Percentiles rank a stretch among this genome's conserved stretches.
Evolutionary conservation across 2,113 vertebrate species (phyloP).

Genomic region (Grammomys dolichurus): DNA sequence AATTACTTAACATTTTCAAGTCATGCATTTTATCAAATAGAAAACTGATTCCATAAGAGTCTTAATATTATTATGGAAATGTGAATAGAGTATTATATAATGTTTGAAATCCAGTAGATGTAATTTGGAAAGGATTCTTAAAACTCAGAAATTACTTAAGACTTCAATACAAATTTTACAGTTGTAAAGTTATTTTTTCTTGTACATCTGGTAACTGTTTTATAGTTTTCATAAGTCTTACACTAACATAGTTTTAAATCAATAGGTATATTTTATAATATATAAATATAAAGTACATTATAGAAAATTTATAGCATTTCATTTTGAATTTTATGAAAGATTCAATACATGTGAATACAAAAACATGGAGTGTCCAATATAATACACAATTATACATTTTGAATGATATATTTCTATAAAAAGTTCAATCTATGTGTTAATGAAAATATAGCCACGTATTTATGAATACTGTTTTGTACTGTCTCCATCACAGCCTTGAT

Average conservation of each 20-base stretch:
- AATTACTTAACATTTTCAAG: not conserved
- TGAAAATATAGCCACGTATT: no score
- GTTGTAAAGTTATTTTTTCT: not conserved
- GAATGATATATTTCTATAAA: not conserved
- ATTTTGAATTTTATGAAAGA: not conserved
- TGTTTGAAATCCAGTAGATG: not conserved
- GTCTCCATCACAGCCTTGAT: no score
- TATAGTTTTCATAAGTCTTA: not conserved
- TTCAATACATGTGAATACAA: not conserved
- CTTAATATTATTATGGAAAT: slow-evolving; percentile 3
- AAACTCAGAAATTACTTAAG: not conserved
- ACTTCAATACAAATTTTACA: not conserved
- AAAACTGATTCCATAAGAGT: not conserved
- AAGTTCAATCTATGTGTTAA: no score
- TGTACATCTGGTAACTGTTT: not conserved
- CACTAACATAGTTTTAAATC: not conserved
- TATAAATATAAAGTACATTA: not conserved
- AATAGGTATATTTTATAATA: not conserved
- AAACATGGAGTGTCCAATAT: not conserved
- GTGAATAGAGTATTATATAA: not conserved
- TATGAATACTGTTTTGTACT: no score
- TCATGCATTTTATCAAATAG: not conserved
- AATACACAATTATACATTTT: not conserved
- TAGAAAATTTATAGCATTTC: not conserved
- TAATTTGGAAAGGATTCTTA: not conserved